These are phyloP conservation scores for Tachysurus vachellii DNA, from an alignment of 2,113 vertebrate species.

Conservation along the genomic window DNA sequence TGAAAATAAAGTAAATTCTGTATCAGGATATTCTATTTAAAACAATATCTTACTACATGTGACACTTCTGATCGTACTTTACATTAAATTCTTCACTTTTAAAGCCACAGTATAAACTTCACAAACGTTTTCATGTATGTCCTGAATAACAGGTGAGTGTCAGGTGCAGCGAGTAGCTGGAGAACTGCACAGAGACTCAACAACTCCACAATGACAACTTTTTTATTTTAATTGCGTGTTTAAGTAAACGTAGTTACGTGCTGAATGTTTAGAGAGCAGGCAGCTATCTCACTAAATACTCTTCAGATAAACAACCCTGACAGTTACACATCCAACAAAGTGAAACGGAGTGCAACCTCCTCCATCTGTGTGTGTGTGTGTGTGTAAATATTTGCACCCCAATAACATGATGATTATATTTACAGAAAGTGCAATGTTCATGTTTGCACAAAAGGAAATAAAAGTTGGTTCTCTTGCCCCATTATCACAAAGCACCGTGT, in stretches of 20 bases:
- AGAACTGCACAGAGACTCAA: too few species aligned
- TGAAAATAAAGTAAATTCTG: too few species aligned
- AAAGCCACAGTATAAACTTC: too few species aligned
- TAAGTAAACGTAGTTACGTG: too few species aligned
- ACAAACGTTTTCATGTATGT: background rate
- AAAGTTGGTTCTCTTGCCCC: background rate
- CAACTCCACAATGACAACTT: too few species aligned
- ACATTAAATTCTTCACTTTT: too few species aligned
- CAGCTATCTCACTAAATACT: background rate
- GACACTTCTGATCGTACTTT: too few species aligned
- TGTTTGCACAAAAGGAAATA: background rate
- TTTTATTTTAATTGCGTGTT: too few species aligned
- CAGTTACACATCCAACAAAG: background rate
- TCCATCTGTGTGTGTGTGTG: background rate
- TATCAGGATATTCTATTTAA: too few species aligned
- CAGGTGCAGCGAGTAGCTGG: background rate
- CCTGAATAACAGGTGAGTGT: background rate
- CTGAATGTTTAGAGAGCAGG: background rate
- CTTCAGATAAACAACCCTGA: background rate
- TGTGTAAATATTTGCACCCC: conserved; percentile 4
- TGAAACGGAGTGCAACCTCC: background rate
- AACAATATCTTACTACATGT: too few species aligned
- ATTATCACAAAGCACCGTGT: background rate
- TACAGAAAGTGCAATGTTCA: background rate
- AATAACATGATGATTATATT: conserved; percentile 8